Conservation (phyloP, 1,140 invertebrate species). For the Meloidogyne exigua region DNA sequence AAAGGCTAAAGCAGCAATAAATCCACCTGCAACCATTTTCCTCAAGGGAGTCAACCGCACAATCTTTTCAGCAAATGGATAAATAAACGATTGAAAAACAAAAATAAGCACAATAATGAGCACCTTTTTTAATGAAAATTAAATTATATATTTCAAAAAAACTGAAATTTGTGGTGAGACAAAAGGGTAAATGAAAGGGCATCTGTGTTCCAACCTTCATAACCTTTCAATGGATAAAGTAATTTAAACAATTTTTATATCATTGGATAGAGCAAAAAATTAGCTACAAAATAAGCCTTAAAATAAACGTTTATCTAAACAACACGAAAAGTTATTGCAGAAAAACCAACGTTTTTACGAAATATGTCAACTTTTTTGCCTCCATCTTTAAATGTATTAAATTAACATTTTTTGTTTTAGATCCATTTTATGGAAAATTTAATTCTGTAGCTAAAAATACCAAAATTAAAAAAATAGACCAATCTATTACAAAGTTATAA, state of each 20-base stretch:
- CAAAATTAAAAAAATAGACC: not conserved
- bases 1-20: conserved; percentile 80
- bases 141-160: not conserved
- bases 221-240: not conserved
- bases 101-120: conserved; percentile 59
- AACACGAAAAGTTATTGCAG: not conserved
- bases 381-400: not conserved
- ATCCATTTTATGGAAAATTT: not conserved
- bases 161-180: not conserved
- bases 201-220: not conserved
- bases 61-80: conserved; percentile 44
- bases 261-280: not conserved
- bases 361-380: not conserved
- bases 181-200: not conserved
- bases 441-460: not conserved
- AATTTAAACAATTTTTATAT: not conserved
- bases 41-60: conserved; percentile 70
- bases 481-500: not conserved
- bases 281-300: not conserved
- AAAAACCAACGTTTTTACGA: not conserved
- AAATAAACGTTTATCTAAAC: not conserved
- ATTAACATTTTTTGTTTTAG: not conserved
- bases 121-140: conserved; percentile 18
- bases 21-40: conserved; percentile 77
- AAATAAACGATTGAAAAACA: conserved; percentile 53